Percentiles rank a stretch among this genome's conserved stretches.
These are phyloP conservation scores for Riparia riparia DNA, from an alignment of 2,113 vertebrate genomes.

Conservation along the genomic window DNA sequence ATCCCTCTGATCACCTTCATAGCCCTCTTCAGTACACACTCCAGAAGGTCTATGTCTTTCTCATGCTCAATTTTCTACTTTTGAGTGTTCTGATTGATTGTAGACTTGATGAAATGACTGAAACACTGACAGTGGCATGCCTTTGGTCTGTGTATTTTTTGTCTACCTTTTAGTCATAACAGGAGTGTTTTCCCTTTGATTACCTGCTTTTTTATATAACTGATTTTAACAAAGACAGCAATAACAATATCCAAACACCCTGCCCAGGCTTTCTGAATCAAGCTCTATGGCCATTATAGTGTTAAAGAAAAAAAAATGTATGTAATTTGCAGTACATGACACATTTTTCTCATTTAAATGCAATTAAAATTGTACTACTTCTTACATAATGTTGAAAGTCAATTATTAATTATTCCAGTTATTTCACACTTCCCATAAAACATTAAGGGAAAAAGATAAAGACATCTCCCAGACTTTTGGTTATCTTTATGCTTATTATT, in stretches of 20 bases:
- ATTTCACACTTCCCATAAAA: background rate
- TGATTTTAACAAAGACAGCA: background rate
- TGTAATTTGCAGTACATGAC: background rate
- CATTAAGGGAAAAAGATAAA: background rate
- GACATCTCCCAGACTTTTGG: background rate
- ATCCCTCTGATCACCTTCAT: background rate
- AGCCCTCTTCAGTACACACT: background rate
- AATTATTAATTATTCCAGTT: background rate
- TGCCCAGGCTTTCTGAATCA: background rate
- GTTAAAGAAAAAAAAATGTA: background rate
- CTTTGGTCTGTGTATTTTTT: background rate
- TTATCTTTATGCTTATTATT: background rate
- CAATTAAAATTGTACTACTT: background rate
- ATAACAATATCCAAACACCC: background rate
- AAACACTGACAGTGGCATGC: background rate
- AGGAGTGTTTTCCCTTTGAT: background rate
- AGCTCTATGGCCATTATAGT: background rate
- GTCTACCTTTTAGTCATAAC: background rate
- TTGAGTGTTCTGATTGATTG: background rate
- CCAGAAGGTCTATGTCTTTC: background rate
- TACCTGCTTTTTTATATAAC: background rate
- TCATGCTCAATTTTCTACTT: background rate
- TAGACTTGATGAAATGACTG: background rate
- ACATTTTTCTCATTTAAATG: background rate
- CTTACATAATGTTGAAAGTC: background rate